Evolutionary conservation across 1,140 invertebrate genomes (phyloP).

Genomic region (Muscidifurax raptorellus): DNA sequence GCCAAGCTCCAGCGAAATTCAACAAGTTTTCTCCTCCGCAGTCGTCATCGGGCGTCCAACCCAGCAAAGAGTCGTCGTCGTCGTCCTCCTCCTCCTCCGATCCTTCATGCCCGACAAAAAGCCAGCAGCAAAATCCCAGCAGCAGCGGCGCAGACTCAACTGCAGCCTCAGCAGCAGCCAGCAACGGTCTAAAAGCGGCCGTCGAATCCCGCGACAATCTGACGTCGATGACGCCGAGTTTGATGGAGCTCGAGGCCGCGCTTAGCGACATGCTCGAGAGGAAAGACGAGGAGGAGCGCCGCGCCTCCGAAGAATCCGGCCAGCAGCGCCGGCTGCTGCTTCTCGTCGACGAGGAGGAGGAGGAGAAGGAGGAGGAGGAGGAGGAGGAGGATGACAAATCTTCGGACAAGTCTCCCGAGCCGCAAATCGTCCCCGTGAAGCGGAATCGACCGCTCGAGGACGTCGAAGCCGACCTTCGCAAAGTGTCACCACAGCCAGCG

Average conservation of each 20-base stretch:
- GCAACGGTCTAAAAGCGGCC: background rate
- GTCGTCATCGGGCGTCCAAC: background rate
- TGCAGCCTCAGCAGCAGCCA: background rate
- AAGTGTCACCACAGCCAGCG: background rate
- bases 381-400: slow-evolving; percentile 48
- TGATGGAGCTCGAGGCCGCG: slow-evolving; percentile 71
- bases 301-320: background rate
- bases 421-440: slow-evolving; percentile 59
- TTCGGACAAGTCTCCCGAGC: slow-evolving; percentile 58
- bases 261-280: slow-evolving; percentile 72
- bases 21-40: background rate
- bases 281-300: slow-evolving; percentile 61
- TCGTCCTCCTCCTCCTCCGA: background rate
- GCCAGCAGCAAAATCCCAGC: background rate
- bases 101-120: background rate
- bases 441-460: slow-evolving; percentile 36
- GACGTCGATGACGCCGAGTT: slow-evolving; percentile 72
- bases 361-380: slow-evolving; percentile 39
- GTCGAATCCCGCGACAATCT: slow-evolving; percentile 59
- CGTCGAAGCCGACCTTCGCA: slow-evolving; percentile 43
- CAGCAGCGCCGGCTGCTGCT: background rate
- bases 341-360: slow-evolving; percentile 21
- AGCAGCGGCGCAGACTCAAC: background rate
- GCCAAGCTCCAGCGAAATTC: background rate
- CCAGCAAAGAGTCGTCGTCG: background rate